A percentile compares a stretch with the other conserved stretches of the same genome.
Conservation (phyloP, 2,888 invertebrate genomes). For the Synergus laeviventris region DNA sequence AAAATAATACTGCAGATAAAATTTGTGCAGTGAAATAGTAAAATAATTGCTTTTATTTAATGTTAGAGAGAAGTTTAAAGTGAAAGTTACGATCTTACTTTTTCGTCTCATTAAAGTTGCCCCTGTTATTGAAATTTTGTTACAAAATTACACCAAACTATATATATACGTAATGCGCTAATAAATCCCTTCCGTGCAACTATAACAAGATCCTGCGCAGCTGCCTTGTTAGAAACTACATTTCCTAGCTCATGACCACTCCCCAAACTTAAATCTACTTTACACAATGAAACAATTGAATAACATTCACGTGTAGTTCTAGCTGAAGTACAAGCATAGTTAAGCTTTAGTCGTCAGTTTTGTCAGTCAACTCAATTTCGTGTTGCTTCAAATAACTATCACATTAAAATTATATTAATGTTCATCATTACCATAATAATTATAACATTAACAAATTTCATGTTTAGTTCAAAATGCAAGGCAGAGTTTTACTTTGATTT, state of each 20-base stretch:
- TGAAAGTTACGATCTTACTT: not conserved
- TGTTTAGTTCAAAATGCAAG: not conserved
- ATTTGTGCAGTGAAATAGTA: too few species aligned
- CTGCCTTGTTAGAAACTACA: slow-evolving; percentile 20
- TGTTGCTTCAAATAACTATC: slow-evolving; percentile 20
- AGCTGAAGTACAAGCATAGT: slow-evolving; percentile 3
- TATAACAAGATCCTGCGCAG: slow-evolving; percentile 10
- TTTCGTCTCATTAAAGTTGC: too few species aligned
- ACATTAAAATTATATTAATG: not conserved
- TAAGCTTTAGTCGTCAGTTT: not conserved
- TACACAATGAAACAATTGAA: slow-evolving; percentile 6
- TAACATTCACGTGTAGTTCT: not conserved
- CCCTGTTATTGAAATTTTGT: not conserved
- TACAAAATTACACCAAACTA: not conserved
- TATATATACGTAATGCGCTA: not conserved
- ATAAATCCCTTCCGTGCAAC: not conserved
- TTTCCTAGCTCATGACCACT: slow-evolving; percentile 28
- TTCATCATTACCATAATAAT: not conserved
- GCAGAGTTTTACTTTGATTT: not conserved
- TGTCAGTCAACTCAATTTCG: not conserved
- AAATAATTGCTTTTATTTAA: too few species aligned
- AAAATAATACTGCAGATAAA: too few species aligned
- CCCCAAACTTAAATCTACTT: slow-evolving; percentile 24
- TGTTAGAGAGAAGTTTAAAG: not conserved
- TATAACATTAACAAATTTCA: not conserved